Evolutionary conservation across 2,888 invertebrate genomes (phyloP).

Genomic region (Leptinotarsa tumamoca): DNA sequence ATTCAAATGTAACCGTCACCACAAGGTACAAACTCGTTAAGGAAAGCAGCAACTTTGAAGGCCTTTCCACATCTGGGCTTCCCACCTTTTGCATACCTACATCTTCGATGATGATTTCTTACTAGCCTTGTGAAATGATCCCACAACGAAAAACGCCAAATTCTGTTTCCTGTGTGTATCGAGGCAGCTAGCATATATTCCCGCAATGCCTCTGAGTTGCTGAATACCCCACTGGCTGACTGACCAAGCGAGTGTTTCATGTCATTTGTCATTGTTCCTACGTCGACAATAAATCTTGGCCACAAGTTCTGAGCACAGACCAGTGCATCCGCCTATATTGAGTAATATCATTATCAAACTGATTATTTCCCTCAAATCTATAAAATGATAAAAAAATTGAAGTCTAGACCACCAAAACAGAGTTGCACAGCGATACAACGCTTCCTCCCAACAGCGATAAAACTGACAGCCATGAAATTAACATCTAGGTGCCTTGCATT

Average conservation of each 20-base stretch:
- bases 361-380: no score
- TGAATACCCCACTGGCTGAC: constrained; percentile 79
- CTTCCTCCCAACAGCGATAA: no score
- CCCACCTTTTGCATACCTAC: constrained; percentile 64
- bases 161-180: constrained; percentile 79
- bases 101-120: constrained; percentile 69
- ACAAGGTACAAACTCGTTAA: constrained; percentile 78
- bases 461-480: no score
- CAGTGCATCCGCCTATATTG: constrained; percentile 72
- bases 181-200: constrained; percentile 77
- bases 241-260: constrained; percentile 71
- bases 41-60: constrained; percentile 83
- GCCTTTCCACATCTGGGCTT: constrained; percentile 72
- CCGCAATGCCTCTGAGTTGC: constrained; percentile 78
- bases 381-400: no score
- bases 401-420: no score
- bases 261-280: constrained; percentile 79
- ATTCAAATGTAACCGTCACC: constrained; percentile 83
- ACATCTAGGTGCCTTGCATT: no score
- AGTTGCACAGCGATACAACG: no score
- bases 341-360: no score
- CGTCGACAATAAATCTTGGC: constrained; percentile 78
- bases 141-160: constrained; percentile 88
- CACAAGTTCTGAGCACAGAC: constrained; percentile 82
- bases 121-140: constrained; percentile 75